Conservation (phyloP, 2,113 vertebrate genomes). For the Dasyornis broadbenti region DNA sequence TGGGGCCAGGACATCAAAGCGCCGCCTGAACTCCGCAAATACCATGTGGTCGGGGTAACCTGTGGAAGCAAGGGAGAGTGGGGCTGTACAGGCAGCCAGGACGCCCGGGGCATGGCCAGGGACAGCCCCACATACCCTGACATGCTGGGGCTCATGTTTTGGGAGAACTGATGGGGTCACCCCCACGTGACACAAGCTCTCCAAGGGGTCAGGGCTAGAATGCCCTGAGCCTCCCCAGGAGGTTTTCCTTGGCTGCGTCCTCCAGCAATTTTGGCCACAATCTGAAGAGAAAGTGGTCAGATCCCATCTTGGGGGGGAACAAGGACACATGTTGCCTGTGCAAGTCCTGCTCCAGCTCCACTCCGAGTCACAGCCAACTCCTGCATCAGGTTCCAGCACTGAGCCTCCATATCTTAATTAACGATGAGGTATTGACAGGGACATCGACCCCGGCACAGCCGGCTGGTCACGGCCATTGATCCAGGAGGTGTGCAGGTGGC, state of each 20-base stretch:
- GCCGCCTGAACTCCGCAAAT: slow-evolving; percentile 92
- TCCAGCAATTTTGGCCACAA: not conserved
- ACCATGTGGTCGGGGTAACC: slow-evolving; percentile 98
- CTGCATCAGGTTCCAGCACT: slow-evolving; percentile 29
- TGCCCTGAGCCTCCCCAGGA: accelerated
- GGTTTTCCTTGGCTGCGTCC: not conserved
- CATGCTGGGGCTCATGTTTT: not conserved
- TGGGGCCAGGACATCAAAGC: slow-evolving; percentile 91
- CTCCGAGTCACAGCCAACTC: slow-evolving; percentile 67
- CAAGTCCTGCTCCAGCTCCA: slow-evolving; percentile 49
- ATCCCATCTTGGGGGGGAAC: not conserved
- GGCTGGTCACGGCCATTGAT: slow-evolving; percentile 45
- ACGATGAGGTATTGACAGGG: slow-evolving; percentile 43
- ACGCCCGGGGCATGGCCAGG: accelerated
- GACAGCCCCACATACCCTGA: not conserved
- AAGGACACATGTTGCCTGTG: not conserved
- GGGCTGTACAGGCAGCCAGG: not conserved
- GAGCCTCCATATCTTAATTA: slow-evolving; percentile 75
- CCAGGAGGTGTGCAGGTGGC: not conserved
- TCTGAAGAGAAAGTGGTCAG: not conserved
- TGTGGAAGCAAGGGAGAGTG: not conserved
- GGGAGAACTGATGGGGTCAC: not conserved
- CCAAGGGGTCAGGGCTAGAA: not conserved
- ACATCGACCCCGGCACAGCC: not conserved
- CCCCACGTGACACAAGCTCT: not conserved